Evolutionary conservation across 2,888 invertebrate genomes (phyloP).

Genomic region (Creontiades dilutus): DNA sequence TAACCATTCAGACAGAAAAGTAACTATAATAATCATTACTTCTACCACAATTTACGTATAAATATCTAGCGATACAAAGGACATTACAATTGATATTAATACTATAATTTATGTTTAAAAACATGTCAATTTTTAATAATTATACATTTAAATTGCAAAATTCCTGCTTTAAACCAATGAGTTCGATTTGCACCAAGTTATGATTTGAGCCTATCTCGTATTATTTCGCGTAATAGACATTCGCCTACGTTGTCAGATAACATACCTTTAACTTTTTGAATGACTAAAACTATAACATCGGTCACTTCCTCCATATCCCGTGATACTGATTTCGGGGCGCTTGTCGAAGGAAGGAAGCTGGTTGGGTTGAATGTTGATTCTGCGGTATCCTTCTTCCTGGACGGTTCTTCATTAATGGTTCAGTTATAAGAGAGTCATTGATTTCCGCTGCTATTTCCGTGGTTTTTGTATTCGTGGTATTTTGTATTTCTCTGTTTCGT

Average conservation of each 20-base stretch:
- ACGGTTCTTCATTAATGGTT: background rate
- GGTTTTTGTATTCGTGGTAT: background rate
- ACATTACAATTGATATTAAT: no score
- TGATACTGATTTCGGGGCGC: background rate
- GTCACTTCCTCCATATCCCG: background rate
- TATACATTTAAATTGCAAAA: background rate
- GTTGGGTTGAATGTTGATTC: background rate
- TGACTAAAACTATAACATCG: background rate
- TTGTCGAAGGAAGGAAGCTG: background rate
- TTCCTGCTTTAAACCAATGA: no score
- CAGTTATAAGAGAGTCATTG: background rate
- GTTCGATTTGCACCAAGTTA: no score
- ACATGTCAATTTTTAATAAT: background rate
- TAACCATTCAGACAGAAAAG: no score
- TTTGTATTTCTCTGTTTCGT: background rate
- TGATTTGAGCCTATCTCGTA: background rate
- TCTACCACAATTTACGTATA: no score
- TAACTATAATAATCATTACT: no score
- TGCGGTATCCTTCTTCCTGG: background rate
- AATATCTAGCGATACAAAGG: no score
- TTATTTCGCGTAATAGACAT: background rate
- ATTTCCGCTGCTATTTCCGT: background rate
- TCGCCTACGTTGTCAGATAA: background rate
- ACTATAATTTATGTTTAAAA: no score
- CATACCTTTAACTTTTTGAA: constrained; percentile 18